Percentiles rank a stretch among this genome's conserved stretches.
phyloP scores from a whole-genome alignment of 2,113 vertebrate species.

The Coreoperca whiteheadi region DNA sequence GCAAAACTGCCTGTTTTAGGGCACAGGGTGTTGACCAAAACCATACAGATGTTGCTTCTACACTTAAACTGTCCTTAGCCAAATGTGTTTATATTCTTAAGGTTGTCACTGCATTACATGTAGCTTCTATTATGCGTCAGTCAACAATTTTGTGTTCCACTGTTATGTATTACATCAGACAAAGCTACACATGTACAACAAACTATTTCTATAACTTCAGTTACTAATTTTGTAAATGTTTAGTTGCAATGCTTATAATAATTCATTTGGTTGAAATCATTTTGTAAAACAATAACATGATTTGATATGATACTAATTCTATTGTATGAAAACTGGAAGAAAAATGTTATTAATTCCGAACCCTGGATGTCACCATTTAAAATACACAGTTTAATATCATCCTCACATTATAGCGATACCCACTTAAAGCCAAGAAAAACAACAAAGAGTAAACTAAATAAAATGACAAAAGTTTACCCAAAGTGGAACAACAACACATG shows the following conservation, averaged over 20 bases:
- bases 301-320: background rate
- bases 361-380: too few relatives aligned
- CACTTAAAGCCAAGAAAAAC: background rate
- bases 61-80: too few relatives aligned
- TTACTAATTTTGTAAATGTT: background rate
- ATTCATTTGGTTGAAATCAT: background rate
- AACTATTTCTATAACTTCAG: too few relatives aligned
- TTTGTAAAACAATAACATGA: background rate
- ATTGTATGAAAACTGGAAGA: background rate
- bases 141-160: too few relatives aligned
- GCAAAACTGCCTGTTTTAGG: background rate
- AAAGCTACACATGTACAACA: too few relatives aligned
- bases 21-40: background rate
- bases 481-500: background rate
- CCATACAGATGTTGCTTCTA: too few relatives aligned
- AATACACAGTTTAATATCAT: background rate
- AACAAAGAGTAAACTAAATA: background rate
- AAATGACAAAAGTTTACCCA: background rate
- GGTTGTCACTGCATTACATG: too few relatives aligned
- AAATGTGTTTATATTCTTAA: too few relatives aligned
- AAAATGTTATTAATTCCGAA: too few relatives aligned
- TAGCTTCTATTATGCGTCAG: too few relatives aligned
- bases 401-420: background rate
- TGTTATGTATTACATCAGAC: too few relatives aligned
- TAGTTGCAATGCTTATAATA: background rate